These are phyloP conservation scores for Rhincodon typus DNA, from an alignment of 2,797 vertebrate genomes.

Conservation along the genomic window DNA sequence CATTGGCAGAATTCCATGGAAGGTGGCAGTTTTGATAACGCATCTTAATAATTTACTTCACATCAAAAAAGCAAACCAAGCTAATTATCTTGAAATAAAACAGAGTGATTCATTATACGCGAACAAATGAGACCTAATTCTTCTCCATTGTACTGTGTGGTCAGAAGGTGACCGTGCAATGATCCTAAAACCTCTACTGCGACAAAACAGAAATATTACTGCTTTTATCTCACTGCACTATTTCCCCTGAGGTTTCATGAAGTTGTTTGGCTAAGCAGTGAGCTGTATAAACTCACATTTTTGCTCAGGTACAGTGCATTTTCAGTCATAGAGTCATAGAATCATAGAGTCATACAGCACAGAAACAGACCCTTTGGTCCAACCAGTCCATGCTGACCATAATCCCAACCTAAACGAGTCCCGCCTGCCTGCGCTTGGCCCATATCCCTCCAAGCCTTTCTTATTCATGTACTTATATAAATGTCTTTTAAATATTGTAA, in stretches of 20 bases:
- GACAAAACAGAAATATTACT: neutral
- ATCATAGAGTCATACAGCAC: no score
- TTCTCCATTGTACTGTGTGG: neutral
- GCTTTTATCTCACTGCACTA: neutral
- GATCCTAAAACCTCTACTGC: neutral
- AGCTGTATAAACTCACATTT: neutral
- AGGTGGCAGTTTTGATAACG: neutral
- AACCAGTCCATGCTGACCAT: no score
- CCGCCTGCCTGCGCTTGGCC: no score
- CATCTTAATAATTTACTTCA: slow-evolving; percentile 5
- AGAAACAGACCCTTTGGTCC: no score
- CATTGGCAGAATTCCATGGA: neutral
- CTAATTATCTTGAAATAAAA: neutral
- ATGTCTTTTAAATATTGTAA: no score
- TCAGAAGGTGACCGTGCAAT: neutral
- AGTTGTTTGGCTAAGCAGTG: neutral
- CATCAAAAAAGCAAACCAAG: neutral
- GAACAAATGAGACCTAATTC: neutral
- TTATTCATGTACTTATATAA: no score
- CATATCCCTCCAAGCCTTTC: no score
- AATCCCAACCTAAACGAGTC: no score
- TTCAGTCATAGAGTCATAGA: no score
- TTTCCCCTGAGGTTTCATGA: neutral
- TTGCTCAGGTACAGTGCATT: neutral
- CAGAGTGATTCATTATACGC: neutral